A percentile compares a stretch with the other conserved stretches of the same genome.
Evolutionary conservation across 23 tunicate genomes (phyloP).

Genomic region (Halocynthia roretzi): DNA sequence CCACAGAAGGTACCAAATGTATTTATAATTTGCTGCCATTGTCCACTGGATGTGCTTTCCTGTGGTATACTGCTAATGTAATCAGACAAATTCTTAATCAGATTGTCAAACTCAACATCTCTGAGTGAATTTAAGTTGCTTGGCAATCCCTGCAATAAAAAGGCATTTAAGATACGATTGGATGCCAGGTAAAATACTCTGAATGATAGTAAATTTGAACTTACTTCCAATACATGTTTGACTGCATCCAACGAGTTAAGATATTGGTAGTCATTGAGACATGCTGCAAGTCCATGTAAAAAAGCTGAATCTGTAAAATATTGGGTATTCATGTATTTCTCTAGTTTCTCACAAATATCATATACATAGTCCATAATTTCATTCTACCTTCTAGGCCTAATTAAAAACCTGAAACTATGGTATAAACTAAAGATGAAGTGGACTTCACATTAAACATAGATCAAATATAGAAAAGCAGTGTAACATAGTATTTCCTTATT

Average conservation of each 20-base stretch:
- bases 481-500: too few species aligned
- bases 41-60: not conserved
- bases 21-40: constrained; percentile 26
- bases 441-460: too few species aligned
- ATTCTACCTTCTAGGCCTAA: too few species aligned
- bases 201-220: not conserved
- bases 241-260: constrained; percentile 35
- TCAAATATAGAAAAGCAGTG: too few species aligned
- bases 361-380: too few species aligned
- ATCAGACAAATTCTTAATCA: constrained; percentile 15
- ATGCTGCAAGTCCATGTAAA: constrained; percentile 29
- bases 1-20: not conserved
- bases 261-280: constrained; percentile 48
- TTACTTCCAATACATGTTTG: constrained; percentile 46
- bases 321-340: too few species aligned
- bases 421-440: too few species aligned
- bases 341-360: too few species aligned
- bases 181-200: not conserved
- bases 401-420: too few species aligned
- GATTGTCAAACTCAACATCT: constrained; percentile 8
- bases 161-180: not conserved
- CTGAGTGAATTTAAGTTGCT: constrained; percentile 8
- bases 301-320: constrained; percentile 7
- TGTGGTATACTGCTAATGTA: constrained; percentile 8
- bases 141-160: constrained; percentile 25